These are phyloP conservation scores for Brachypodius melanocephalos DNA, from an alignment of 2,113 vertebrate species.

Conservation along the genomic window DNA sequence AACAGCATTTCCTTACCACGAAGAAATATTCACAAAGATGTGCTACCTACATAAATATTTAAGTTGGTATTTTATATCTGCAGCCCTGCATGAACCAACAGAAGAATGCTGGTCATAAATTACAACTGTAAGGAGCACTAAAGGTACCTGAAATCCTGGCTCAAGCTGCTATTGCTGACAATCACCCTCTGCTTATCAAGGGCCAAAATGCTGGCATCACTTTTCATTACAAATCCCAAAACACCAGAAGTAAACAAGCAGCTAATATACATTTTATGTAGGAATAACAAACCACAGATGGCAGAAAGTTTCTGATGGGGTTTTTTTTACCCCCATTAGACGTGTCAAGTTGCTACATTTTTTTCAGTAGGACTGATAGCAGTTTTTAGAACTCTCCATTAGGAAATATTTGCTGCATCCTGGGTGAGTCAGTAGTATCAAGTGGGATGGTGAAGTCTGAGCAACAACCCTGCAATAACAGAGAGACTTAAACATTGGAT, in stretches of 20 bases:
- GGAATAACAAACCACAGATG: not conserved
- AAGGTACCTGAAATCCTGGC: not conserved
- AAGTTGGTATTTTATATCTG: conserved; percentile 6
- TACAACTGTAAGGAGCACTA: not conserved
- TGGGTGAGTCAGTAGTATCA: conserved; percentile 5
- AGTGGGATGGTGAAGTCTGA: not conserved
- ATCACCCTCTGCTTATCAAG: not conserved
- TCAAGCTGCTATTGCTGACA: not conserved
- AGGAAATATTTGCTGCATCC: not conserved
- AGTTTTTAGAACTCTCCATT: not conserved
- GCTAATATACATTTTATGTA: not conserved
- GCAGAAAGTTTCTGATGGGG: not conserved
- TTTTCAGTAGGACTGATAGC: not conserved
- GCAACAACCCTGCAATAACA: not conserved
- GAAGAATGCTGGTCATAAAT: not conserved
- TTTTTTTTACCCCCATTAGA: conserved; percentile 14
- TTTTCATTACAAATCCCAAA: not conserved
- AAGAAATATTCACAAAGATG: not conserved
- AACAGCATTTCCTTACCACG: conserved; percentile 6
- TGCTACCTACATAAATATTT: conserved; percentile 52
- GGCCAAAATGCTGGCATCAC: not conserved
- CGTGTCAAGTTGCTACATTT: not conserved
- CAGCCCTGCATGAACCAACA: not conserved
- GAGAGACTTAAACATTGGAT: not conserved
- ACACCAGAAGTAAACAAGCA: not conserved